Evolutionary conservation across 53 echinoderm and acorn worm genomes (phyloP).

Genomic region (Stichopus horrens): DNA sequence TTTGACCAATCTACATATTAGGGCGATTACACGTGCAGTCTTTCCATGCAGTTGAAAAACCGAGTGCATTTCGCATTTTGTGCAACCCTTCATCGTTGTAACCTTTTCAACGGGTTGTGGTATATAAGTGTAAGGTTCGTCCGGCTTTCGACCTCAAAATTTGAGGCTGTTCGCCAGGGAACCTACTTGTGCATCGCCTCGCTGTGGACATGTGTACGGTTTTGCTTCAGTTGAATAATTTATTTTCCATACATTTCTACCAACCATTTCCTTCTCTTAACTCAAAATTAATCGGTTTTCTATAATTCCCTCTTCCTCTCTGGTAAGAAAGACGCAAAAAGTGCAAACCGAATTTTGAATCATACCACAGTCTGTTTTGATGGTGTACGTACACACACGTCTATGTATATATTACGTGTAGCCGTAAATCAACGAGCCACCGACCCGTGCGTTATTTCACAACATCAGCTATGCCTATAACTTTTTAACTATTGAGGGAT

Average conservation of each 20-base stretch:
- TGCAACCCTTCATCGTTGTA: not conserved
- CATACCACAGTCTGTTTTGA: too few relatives aligned
- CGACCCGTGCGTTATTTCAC: too few relatives aligned
- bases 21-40: too few relatives aligned
- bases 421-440: too few relatives aligned
- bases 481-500: too few relatives aligned
- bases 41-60: not conserved
- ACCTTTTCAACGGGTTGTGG: not conserved
- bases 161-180: too few relatives aligned
- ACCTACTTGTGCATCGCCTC: not conserved
- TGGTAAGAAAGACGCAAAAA: too few relatives aligned
- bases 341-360: too few relatives aligned
- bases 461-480: too few relatives aligned
- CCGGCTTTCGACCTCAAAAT: not conserved
- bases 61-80: not conserved
- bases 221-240: slow-evolving; percentile 37
- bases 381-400: too few relatives aligned
- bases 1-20: too few relatives aligned
- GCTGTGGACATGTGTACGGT: not conserved
- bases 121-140: not conserved
- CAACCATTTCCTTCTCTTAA: not conserved
- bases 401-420: too few relatives aligned
- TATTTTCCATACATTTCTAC: not conserved
- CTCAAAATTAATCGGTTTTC: not conserved
- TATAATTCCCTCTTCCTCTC: not conserved